Percentiles rank a stretch among this genome's conserved stretches.
phyloP scores from a whole-genome alignment of 2,797 vertebrate species.

The Gallinago stenura region DNA sequence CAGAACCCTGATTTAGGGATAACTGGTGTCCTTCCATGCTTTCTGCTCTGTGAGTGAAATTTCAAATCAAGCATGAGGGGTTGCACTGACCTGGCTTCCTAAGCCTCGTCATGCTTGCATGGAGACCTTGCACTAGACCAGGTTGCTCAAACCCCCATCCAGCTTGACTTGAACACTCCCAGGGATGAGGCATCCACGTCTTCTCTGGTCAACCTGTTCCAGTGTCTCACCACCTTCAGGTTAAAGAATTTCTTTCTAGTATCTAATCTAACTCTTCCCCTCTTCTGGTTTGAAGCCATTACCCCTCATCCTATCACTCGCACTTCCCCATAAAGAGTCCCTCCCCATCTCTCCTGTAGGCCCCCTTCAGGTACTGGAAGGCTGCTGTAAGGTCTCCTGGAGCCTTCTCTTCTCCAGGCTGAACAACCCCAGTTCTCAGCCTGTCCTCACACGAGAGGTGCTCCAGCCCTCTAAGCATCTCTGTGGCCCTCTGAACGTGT shows the following conservation, averaged over 20 bases:
- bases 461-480: neutral
- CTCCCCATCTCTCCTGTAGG: neutral
- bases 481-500: too few species aligned
- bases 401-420: neutral
- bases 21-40: rapidly evolving
- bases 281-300: neutral
- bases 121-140: neutral
- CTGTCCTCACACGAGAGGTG: neutral
- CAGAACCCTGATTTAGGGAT: neutral
- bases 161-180: neutral
- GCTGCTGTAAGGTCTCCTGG: neutral
- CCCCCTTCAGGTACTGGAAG: neutral
- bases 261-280: neutral
- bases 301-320: neutral
- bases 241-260: neutral
- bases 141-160: neutral
- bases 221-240: neutral
- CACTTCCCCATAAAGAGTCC: neutral
- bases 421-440: neutral
- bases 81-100: neutral
- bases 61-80: rapidly evolving
- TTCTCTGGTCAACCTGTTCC: neutral
- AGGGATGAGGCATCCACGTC: neutral
- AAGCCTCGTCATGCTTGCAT: neutral
- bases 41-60: neutral